A percentile compares a stretch with the other conserved stretches of the same genome.
Conservation (phyloP, 64 coral and sea anemone species). For the Anthopleura sola region DNA sequence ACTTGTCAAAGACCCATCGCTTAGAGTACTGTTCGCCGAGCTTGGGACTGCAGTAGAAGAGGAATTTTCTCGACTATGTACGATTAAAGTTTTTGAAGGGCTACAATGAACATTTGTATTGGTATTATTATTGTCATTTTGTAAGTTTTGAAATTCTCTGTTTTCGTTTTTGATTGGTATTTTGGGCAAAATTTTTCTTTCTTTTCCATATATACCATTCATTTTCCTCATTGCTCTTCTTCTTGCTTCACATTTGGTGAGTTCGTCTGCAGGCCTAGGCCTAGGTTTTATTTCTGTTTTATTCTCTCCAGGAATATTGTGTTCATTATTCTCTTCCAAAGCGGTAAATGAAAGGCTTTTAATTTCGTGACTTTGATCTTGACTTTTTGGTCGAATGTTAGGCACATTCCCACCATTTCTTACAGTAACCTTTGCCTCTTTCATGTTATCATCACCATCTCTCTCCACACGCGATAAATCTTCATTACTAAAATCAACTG, state of each 20-base stretch:
- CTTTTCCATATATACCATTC: neutral
- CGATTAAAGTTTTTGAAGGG: neutral
- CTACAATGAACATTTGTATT: neutral
- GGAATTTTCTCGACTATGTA: slow-evolving; percentile 12
- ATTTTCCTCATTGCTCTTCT: slow-evolving; percentile 15
- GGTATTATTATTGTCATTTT: slow-evolving; percentile 3
- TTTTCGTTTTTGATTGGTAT: neutral
- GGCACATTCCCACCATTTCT: neutral
- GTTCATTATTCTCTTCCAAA: slow-evolving; percentile 3
- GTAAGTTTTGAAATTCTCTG: neutral
- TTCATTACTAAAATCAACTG: neutral
- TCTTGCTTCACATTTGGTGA: slow-evolving; percentile 9
- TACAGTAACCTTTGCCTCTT: neutral
- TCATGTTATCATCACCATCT: neutral
- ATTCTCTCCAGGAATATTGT: neutral
- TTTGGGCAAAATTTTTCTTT: neutral
- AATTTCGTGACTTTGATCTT: neutral
- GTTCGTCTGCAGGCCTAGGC: neutral
- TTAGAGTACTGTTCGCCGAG: slow-evolving; percentile 9
- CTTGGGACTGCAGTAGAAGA: slow-evolving; percentile 8
- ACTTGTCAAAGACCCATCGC: neutral
- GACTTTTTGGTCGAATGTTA: neutral
- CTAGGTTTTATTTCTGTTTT: neutral
- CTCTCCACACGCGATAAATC: neutral
- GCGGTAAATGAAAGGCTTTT: neutral